Percentiles rank a stretch among this genome's conserved stretches.
These are phyloP conservation scores for Trichoplax adhaerens DNA, from an alignment of 37 sponge, comb jelly and placozoan genomes.

Conservation along the genomic window DNA sequence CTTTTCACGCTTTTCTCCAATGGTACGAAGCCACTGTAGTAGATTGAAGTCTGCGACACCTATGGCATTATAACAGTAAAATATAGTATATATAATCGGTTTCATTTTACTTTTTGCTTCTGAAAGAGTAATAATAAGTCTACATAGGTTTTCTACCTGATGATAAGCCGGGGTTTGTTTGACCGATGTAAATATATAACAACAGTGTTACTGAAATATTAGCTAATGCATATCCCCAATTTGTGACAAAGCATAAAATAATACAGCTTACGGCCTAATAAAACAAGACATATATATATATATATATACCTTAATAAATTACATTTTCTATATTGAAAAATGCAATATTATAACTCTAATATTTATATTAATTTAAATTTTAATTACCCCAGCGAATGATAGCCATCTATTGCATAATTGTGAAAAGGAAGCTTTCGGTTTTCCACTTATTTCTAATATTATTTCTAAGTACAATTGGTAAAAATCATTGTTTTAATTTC, in stretches of 20 bases:
- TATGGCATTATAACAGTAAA: background rate
- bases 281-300: background rate
- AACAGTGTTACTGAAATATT: conserved; percentile 8
- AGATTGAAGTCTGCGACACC: too few species aligned
- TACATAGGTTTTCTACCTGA: conserved; percentile 5
- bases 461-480: background rate
- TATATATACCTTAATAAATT: background rate
- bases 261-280: background rate
- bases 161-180: conserved; percentile 17
- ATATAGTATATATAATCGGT: background rate
- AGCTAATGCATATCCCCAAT: conserved; percentile 22
- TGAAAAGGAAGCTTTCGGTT: too few species aligned
- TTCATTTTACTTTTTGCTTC: background rate
- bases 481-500: background rate
- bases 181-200: conserved; percentile 27
- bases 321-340: background rate
- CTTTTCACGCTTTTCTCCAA: too few species aligned
- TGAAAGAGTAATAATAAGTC: background rate
- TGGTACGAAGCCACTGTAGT: too few species aligned
- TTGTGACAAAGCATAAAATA: conserved; percentile 12
- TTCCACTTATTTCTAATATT: background rate
- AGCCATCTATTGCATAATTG: conserved; percentile 16
- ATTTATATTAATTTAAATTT: conserved; percentile 13
- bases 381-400: conserved; percentile 23
- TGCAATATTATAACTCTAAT: background rate